These are phyloP conservation scores for Holotrichia oblita DNA, from an alignment of 1,140 invertebrate species.

Conservation along the genomic window DNA sequence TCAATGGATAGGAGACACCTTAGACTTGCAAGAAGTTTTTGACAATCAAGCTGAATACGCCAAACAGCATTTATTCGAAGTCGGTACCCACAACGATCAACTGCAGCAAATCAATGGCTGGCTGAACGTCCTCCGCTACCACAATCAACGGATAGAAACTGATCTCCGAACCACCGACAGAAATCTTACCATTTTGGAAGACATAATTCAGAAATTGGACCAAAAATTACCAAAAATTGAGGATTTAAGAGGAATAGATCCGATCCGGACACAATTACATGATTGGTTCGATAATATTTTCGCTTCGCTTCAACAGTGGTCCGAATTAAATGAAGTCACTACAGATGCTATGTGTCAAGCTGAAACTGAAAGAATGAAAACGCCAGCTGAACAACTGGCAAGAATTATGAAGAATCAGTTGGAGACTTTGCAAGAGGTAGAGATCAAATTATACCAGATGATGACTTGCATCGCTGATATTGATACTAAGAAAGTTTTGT, in stretches of 20 bases:
- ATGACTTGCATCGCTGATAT: not conserved
- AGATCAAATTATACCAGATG: slow-evolving; percentile 5
- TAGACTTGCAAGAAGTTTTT: slow-evolving; percentile 2
- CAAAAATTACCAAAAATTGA: not conserved
- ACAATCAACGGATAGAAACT: not conserved
- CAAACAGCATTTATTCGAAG: not conserved
- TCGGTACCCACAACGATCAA: not conserved
- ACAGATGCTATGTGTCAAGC: not conserved
- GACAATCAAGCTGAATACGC: slow-evolving; percentile 3
- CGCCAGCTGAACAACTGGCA: not conserved
- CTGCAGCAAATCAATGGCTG: slow-evolving; percentile 6
- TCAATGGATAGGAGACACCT: slow-evolving; percentile 13
- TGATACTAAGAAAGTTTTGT: not conserved
- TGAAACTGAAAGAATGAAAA: not conserved
- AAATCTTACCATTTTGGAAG: not conserved
- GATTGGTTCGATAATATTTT: not conserved
- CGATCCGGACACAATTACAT: not conserved
- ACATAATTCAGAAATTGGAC: not conserved
- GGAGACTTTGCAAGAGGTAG: not conserved
- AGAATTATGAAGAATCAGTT: slow-evolving; percentile 7
- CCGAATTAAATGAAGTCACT: not conserved
- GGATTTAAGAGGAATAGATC: not conserved
- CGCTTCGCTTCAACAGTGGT: not conserved
- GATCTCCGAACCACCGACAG: not conserved
- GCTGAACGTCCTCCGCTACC: not conserved